Base-by-base conservation (phyloP, 2,113 vertebrate genomes). In the Prunella himalayana region DNA sequence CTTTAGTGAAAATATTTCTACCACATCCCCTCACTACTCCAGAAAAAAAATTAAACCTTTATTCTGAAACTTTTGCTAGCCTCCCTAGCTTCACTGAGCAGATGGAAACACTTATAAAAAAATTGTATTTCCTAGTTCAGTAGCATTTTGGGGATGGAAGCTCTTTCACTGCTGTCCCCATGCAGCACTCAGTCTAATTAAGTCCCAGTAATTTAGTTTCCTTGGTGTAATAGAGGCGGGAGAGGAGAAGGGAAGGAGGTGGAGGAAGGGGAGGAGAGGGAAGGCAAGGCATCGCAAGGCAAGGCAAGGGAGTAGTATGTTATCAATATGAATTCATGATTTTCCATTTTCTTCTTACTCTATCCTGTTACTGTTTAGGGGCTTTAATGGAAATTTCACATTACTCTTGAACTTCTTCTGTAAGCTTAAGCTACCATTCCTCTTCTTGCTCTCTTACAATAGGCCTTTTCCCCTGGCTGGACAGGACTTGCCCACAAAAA, bases 1-100 rank as follows among this genome's bases (percentile, higher is more conserved):
- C 7, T 72, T 75, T 33, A 51, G 18, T 63, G 27, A 82, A 79
- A 90, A 51, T 60, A 64, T 45, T 88, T 82, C 39, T 54, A 44
- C 9, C 3, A 15, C 3, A 42, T 1, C 27, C 6, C 6, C 5
- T 51, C 7, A 30, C 7, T 50, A 28, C 13, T 41, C 10, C 27
- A 50, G 17, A 24, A 72, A 31, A 28, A 37, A 57, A 45, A 8
- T 21, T 28, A 30, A 51, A 39, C 11, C 5, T 86, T 68, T 11
- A 19, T 86, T 92, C 41, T 69, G 47, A 80, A 82, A 63, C 2
- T 45, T 57, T 51, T 37, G 17, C 27, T 42, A 47, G 20, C 27
- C 14, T 72, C 30, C 7, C 9, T 77, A 77, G 13, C 23, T 54
- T 70, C 31, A 54, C 3, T 68, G 57, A 82, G 66, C 39, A 86